These are phyloP conservation scores for Acholoe squamosa DNA, from an alignment of 2,888 invertebrate species.

Conservation along the genomic window DNA sequence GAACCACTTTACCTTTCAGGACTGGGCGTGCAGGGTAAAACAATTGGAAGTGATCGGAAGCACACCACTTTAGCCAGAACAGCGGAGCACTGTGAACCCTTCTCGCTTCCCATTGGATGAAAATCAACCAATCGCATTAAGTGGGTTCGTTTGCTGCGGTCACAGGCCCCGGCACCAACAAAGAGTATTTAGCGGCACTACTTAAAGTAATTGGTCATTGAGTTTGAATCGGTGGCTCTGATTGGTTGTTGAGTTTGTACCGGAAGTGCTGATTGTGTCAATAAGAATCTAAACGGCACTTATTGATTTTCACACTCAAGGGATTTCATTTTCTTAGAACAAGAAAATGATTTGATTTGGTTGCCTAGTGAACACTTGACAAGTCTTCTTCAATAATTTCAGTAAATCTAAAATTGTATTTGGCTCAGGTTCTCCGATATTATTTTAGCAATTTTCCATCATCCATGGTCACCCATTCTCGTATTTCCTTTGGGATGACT, in stretches of 20 bases:
- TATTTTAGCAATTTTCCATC: too few relatives aligned
- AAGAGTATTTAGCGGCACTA: background rate
- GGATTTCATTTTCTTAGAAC: background rate
- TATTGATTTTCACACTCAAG: background rate
- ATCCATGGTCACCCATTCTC: too few relatives aligned
- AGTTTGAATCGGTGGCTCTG: slow-evolving; percentile 9
- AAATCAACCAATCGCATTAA: slow-evolving; percentile 47
- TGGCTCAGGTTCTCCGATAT: too few relatives aligned
- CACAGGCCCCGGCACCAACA: background rate
- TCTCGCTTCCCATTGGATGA: slow-evolving; percentile 31
- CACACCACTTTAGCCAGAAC: background rate
- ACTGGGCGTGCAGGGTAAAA: background rate
- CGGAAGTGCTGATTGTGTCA: slow-evolving; percentile 20
- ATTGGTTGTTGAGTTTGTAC: slow-evolving; percentile 38
- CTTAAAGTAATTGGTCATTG: slow-evolving; percentile 31
- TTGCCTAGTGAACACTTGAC: background rate
- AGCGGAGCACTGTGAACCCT: background rate
- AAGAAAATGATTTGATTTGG: background rate
- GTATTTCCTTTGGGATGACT: too few relatives aligned
- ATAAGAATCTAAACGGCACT: background rate
- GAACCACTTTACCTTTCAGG: background rate
- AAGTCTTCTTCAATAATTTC: too few relatives aligned
- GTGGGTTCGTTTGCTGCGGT: slow-evolving; percentile 26
- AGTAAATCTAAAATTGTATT: too few relatives aligned
- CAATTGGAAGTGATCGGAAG: slow-evolving; percentile 33